These are phyloP conservation scores for Chroicocephalus ridibundus DNA, from an alignment of 2,113 vertebrate genomes.

Conservation along the genomic window DNA sequence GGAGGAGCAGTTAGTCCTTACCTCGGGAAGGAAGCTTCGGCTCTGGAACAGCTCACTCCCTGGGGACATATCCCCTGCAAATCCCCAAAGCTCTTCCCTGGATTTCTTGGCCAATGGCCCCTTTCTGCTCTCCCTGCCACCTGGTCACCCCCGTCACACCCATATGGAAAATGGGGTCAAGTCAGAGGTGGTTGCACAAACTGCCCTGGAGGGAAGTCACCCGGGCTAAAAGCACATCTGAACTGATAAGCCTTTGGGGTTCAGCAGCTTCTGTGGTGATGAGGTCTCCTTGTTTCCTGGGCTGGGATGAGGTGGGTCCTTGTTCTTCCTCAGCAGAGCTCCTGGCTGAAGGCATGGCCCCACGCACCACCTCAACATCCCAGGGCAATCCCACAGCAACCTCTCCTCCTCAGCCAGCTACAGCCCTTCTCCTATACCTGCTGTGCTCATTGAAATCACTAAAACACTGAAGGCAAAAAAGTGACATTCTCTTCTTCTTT, in stretches of 20 bases:
- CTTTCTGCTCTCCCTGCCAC: not conserved
- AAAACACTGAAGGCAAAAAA: not conserved
- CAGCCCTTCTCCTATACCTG: not conserved
- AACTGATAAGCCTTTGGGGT: not conserved
- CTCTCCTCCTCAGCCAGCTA: not conserved
- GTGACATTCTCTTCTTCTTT: not conserved
- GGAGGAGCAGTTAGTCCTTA: not conserved
- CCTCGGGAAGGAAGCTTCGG: accelerated
- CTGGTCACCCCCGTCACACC: accelerated
- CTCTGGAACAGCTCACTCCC: not conserved
- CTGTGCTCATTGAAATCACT: not conserved
- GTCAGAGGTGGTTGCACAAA: not conserved
- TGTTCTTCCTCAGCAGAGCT: not conserved
- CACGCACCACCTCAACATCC: not conserved
- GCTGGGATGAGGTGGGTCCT: not conserved
- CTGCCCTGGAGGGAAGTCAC: accelerated
- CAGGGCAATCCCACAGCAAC: not conserved
- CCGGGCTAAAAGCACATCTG: not conserved
- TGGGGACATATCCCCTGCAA: not conserved
- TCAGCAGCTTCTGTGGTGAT: not conserved
- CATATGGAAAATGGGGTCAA: not conserved
- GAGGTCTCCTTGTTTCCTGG: not conserved
- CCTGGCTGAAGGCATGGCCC: accelerated
- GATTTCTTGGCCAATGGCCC: not conserved
- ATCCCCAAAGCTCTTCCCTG: not conserved